A percentile compares a stretch with the other conserved stretches of the same genome.
These are phyloP conservation scores for Phylloscopus trochiloides DNA, from an alignment of 2,113 vertebrate species.

Conservation along the genomic window DNA sequence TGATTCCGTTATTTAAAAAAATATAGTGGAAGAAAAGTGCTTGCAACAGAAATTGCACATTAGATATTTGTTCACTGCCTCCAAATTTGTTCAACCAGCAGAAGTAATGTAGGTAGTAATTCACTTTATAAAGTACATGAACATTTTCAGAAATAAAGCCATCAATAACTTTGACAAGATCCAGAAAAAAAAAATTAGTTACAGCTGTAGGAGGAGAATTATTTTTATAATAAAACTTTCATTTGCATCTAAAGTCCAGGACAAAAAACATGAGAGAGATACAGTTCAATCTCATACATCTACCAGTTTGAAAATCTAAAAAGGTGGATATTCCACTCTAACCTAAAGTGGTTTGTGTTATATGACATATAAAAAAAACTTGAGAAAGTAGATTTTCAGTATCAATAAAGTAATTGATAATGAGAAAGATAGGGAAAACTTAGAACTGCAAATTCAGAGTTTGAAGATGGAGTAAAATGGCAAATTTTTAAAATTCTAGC, in stretches of 20 bases:
- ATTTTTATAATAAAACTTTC: not conserved
- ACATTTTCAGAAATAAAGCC: not conserved
- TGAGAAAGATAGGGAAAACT: not conserved
- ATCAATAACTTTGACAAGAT: not conserved
- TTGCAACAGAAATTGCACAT: not conserved
- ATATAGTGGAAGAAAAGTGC: not conserved
- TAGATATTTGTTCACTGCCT: not conserved
- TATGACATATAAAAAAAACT: not conserved
- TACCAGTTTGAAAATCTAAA: not conserved
- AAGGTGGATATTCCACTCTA: not conserved
- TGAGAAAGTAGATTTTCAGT: not conserved
- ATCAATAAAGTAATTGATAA: not conserved
- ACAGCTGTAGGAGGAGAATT: not conserved
- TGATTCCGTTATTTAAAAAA: not conserved
- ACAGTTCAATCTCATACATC: not conserved
- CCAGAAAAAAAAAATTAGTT: not conserved
- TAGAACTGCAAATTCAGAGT: not conserved
- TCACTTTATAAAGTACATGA: not conserved
- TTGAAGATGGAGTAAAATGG: not conserved
- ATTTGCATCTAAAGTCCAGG: not conserved
- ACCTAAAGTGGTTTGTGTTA: rapidly evolving
- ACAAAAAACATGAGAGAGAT: not conserved
- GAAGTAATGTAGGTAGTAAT: not conserved
- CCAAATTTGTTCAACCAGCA: not conserved
- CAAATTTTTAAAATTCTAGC: not conserved